These are phyloP conservation scores for Helicoverpa zea DNA, from an alignment of 1,140 invertebrate genomes.

Conservation along the genomic window DNA sequence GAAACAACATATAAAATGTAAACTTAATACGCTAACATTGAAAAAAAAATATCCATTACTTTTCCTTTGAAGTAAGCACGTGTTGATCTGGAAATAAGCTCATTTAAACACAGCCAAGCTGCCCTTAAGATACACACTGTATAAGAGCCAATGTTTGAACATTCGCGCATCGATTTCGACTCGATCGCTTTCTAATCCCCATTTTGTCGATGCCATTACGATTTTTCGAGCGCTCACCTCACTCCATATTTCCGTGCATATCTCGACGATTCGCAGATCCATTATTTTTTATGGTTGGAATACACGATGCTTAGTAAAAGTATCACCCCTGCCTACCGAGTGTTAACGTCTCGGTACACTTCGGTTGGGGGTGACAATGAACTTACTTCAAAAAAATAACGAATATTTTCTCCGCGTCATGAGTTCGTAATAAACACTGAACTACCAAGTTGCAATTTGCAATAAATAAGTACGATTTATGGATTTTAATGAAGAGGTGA, in stretches of 20 bases:
- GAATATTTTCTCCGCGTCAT: constrained; percentile 20
- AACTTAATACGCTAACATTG: no score
- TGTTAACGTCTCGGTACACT: constrained; percentile 66
- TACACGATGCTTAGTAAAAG: constrained; percentile 80
- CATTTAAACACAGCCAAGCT: constrained; percentile 38
- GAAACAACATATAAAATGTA: no score
- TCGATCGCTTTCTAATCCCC: constrained; percentile 86
- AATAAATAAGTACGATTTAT: constrained; percentile 5
- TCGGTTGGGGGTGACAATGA: constrained; percentile 60
- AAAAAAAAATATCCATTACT: neutral
- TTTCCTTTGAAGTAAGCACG: neutral
- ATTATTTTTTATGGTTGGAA: constrained; percentile 86
- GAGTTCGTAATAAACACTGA: neutral
- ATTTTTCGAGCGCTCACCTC: constrained; percentile 83
- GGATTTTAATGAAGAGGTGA: neutral
- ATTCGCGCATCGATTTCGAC: constrained; percentile 65
- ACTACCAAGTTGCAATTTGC: neutral
- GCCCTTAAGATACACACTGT: constrained; percentile 42
- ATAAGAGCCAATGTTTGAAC: constrained; percentile 56
- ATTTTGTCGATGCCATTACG: constrained; percentile 84
- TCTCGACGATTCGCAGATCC: constrained; percentile 85
- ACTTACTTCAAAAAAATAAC: constrained; percentile 48
- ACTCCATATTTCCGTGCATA: constrained; percentile 85
- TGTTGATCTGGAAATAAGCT: constrained; percentile 7
- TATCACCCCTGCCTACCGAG: constrained; percentile 69